A percentile compares a stretch with the other conserved stretches of the same genome.
phyloP scores from a whole-genome alignment of 2,113 vertebrate genomes.

The Apus apus region DNA sequence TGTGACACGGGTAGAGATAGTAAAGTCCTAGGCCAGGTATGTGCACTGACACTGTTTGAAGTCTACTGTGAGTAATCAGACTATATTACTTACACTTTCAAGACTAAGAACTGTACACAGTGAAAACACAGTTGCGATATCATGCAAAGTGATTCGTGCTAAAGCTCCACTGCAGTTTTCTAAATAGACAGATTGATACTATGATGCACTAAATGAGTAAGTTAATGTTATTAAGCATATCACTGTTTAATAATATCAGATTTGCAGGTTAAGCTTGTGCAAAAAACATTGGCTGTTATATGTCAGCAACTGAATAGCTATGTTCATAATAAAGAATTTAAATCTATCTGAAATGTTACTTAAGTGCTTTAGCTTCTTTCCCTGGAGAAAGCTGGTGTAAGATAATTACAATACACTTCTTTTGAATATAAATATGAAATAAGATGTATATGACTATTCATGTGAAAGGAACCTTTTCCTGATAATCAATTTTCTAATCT shows the following conservation, averaged over 20 bases:
- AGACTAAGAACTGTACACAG: neutral
- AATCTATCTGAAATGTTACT: neutral
- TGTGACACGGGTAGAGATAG: neutral
- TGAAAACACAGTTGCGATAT: neutral
- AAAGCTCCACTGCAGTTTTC: neutral
- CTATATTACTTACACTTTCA: neutral
- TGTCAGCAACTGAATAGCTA: neutral
- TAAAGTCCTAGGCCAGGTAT: neutral
- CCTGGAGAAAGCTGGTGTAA: neutral
- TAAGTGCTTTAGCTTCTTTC: neutral
- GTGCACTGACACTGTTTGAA: neutral
- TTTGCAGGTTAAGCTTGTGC: neutral
- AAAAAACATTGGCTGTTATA: neutral
- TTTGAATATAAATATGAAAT: constrained; percentile 3
- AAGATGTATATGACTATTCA: too few relatives aligned
- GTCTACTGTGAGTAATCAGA: neutral
- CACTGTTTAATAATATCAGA: neutral
- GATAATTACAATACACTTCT: neutral
- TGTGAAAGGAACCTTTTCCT: neutral
- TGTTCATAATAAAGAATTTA: neutral
- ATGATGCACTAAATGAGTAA: neutral
- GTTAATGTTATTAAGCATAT: neutral
- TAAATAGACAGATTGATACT: neutral
- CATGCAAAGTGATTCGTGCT: neutral
- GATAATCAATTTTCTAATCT: neutral